These are phyloP conservation scores for Motacilla tschutschensis DNA, from an alignment of 2,113 vertebrate genomes.

Conservation along the genomic window DNA sequence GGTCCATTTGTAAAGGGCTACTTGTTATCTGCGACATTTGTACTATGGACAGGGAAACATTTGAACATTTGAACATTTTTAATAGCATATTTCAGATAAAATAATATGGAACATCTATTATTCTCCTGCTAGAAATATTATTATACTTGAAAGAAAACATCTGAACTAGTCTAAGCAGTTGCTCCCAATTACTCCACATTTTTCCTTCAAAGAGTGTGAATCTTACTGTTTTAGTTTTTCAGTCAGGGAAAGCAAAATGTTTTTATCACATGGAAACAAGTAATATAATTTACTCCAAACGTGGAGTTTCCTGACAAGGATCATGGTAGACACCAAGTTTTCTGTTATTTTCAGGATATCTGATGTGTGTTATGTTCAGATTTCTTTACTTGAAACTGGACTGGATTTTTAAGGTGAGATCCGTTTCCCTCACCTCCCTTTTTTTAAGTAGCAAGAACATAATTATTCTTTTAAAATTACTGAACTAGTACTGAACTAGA, in stretches of 20 bases:
- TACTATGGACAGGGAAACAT: neutral
- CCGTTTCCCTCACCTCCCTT: fast-evolving
- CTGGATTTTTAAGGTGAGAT: neutral
- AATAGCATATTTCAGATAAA: neutral
- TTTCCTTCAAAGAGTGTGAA: neutral
- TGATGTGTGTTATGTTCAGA: neutral
- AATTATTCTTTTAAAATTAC: neutral
- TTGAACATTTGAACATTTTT: neutral
- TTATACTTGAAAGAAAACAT: neutral
- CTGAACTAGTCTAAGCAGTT: neutral
- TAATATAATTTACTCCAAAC: neutral
- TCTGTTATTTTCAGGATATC: neutral
- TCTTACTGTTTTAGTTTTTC: neutral
- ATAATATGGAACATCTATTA: neutral
- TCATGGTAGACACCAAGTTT: neutral
- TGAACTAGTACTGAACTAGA: neutral
- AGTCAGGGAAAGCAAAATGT: neutral
- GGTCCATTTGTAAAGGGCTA: neutral
- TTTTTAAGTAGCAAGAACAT: neutral
- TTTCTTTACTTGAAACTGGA: neutral
- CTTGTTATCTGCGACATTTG: neutral
- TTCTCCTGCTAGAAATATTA: neutral
- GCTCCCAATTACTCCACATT: neutral
- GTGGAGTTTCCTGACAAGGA: neutral
- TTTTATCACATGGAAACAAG: neutral